Evolutionary conservation across 2,888 invertebrate genomes (phyloP).

Genomic region (Panopea generosa): DNA sequence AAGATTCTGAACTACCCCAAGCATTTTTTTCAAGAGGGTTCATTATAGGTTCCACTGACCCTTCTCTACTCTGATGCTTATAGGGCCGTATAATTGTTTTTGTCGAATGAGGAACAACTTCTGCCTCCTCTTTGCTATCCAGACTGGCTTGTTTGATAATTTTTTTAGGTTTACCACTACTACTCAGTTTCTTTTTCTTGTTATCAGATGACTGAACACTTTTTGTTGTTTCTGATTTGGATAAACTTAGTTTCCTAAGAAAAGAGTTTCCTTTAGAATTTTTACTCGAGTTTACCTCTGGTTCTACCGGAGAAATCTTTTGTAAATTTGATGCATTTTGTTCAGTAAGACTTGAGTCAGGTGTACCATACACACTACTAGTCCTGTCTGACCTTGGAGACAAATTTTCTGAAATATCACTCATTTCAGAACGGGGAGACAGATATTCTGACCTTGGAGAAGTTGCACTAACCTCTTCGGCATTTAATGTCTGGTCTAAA

Average conservation of each 20-base stretch:
- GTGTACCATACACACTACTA: constrained; percentile 75
- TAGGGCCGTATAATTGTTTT: constrained; percentile 57
- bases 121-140: constrained; percentile 32
- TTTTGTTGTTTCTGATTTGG: constrained; percentile 40
- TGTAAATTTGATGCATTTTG: constrained; percentile 6
- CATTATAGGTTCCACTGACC: constrained; percentile 44
- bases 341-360: constrained; percentile 69
- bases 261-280: constrained; percentile 8
- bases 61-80: constrained; percentile 47
- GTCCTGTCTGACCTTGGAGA: constrained; percentile 49
- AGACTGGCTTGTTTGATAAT: constrained; percentile 44
- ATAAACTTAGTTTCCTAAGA: constrained; percentile 9
- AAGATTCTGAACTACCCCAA: constrained; percentile 61
- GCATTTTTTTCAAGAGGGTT: constrained; percentile 60
- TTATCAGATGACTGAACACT: constrained; percentile 26
- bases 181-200: constrained; percentile 51
- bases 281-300: constrained; percentile 13
- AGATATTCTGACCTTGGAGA: constrained; percentile 24
- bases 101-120: constrained; percentile 36
- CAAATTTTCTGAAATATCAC: constrained; percentile 44
- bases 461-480: constrained; percentile 38
- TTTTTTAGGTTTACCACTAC: constrained; percentile 45
- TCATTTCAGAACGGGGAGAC: constrained; percentile 50
- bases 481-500: constrained; percentile 68
- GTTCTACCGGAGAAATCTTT: background rate